These are phyloP conservation scores for Phengaris alcon DNA, from an alignment of 2,888 invertebrate genomes.

Conservation along the genomic window DNA sequence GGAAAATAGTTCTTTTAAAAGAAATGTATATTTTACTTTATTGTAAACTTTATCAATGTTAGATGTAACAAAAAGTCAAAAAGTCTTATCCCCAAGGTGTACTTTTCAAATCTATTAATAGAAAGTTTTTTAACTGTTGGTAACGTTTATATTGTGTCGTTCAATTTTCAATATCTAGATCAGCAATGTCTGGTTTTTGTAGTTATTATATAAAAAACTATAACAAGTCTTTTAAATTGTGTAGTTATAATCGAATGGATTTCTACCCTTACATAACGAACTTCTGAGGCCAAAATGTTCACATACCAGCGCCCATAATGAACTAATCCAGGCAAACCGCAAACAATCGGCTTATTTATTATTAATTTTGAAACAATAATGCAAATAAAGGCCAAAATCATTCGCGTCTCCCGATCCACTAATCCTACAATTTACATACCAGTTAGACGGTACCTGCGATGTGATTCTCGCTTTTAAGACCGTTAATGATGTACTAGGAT, in stretches of 20 bases:
- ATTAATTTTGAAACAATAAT: not conserved
- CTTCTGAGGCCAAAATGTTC: not conserved
- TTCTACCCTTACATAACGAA: slow-evolving; percentile 1
- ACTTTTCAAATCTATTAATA: too few relatives aligned
- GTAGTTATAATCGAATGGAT: not conserved
- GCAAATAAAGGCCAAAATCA: slow-evolving; percentile 29
- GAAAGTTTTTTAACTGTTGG: too few relatives aligned
- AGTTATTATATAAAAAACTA: not conserved
- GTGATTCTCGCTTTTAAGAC: slow-evolving; percentile 36
- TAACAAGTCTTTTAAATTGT: not conserved
- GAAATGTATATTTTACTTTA: too few relatives aligned
- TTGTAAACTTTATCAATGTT: too few relatives aligned
- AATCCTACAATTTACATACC: slow-evolving; percentile 35
- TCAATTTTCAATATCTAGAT: not conserved
- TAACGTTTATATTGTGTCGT: not conserved
- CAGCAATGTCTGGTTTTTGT: not conserved
- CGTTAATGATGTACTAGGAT: slow-evolving; percentile 35
- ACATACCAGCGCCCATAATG: not conserved
- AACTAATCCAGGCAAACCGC: not conserved
- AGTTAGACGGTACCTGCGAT: slow-evolving; percentile 37
- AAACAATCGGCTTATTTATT: not conserved
- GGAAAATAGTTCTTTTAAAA: too few relatives aligned
- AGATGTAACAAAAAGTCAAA: too few relatives aligned
- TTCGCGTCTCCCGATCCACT: slow-evolving; percentile 28
- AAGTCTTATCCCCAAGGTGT: too few relatives aligned